phyloP scores from a whole-genome alignment of 2,888 invertebrate species.

The Crioceris asparagi region DNA sequence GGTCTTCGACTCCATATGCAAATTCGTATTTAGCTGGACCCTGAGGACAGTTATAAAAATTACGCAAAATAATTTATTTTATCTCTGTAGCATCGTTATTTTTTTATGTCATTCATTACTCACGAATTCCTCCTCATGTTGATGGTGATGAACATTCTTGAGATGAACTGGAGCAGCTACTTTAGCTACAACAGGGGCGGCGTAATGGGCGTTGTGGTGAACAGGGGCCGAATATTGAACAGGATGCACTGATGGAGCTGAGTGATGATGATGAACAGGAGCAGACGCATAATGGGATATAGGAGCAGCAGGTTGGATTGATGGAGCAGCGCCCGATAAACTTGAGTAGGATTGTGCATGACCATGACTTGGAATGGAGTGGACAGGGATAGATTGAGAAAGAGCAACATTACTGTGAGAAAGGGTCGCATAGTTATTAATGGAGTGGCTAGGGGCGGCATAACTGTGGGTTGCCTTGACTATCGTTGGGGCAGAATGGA shows the following conservation, averaged over 20 bases:
- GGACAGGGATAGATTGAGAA: too few relatives aligned
- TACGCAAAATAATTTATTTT: too few relatives aligned
- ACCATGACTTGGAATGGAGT: conserved; percentile 29
- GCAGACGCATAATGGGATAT: too few relatives aligned
- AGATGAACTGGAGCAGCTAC: conserved; percentile 9
- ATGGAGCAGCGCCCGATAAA: conserved; percentile 2
- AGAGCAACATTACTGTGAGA: too few relatives aligned
- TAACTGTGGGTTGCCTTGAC: conserved; percentile 4
- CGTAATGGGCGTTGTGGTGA: too few relatives aligned
- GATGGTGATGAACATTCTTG: conserved; percentile 1
- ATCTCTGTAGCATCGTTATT: not conserved
- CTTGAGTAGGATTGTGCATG: conserved; percentile 11
- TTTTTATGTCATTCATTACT: not conserved
- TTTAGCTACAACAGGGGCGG: too few relatives aligned
- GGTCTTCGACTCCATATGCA: conserved; percentile 46
- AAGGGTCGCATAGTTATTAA: not conserved
- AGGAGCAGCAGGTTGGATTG: conserved; percentile 7
- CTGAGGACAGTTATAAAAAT: too few relatives aligned
- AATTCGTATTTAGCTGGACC: conserved; percentile 47
- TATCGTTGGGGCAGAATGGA: conserved; percentile 10
- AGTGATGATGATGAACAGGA: too few relatives aligned
- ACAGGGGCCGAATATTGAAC: too few relatives aligned
- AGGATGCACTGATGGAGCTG: too few relatives aligned
- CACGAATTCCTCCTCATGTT: conserved; percentile 11
- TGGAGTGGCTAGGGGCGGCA: too few relatives aligned